These are phyloP conservation scores for Brachyhypopomus gauderio DNA, from an alignment of 2,113 vertebrate genomes.

Conservation along the genomic window DNA sequence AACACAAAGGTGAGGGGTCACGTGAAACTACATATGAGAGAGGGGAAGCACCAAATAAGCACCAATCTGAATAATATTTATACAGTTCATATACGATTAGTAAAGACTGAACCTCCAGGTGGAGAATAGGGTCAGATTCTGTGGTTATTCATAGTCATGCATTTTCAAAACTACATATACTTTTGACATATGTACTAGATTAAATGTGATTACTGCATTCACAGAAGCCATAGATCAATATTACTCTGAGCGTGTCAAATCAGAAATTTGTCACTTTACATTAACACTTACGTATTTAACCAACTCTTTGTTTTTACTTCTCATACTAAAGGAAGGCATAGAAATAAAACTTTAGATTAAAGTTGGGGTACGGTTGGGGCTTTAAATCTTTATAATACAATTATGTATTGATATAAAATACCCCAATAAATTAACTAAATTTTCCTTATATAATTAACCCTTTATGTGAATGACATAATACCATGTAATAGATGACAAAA, in stretches of 20 bases:
- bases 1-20: too few species aligned
- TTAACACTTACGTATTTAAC: slow-evolving; percentile 2
- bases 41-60: too few species aligned
- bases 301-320: background rate
- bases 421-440: background rate
- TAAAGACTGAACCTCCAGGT: too few species aligned
- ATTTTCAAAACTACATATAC: too few species aligned
- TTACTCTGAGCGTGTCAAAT: background rate
- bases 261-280: slow-evolving; percentile 1
- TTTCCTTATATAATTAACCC: background rate
- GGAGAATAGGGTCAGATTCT: too few species aligned
- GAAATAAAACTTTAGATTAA: too few species aligned
- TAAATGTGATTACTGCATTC: background rate
- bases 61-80: too few species aligned
- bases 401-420: background rate
- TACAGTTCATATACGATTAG: too few species aligned
- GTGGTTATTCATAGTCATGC: too few species aligned
- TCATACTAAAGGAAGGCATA: background rate
- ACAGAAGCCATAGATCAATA: slow-evolving; percentile 6
- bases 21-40: too few species aligned
- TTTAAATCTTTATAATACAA: background rate
- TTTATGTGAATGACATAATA: background rate
- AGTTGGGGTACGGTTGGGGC: too few species aligned
- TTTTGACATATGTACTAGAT: too few species aligned
- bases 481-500: background rate